Evolutionary conservation across 2,797 vertebrate species (phyloP), one percentile per base, ranked within the genome.

Genomic region (Clarias pachynema): DNA sequence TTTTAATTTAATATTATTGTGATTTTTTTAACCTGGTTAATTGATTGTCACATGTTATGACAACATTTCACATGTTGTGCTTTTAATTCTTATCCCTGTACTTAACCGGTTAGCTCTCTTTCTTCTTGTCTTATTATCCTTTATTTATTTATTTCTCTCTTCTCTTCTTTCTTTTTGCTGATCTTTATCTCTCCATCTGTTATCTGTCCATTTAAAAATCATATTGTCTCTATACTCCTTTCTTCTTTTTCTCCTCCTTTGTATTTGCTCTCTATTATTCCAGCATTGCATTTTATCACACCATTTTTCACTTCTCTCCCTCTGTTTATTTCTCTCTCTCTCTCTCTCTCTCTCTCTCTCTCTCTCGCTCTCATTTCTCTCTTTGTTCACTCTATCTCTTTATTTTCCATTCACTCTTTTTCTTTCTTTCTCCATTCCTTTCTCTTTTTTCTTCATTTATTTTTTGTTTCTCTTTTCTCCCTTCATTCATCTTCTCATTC

Each of bases 391-490:
- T 24, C 20, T 60, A 40, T 86, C 40, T 86, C 59, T 84, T 86
- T 85, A 85, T 79, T 83, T 83, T 24, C 79, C 84, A 72, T 60
- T 86, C 63, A 62, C 44, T 87, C 79, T 56, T 56, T 31, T n/a
- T 84, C 85, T 81, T 20, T 56, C 75, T 49, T 26, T 59, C 59
- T 49, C 56, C 31, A 26, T 53, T 59, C 9, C 12, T 68, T 14
- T 16, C 5, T 44, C 24, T 79, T 37, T 89, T 89, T 89, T 89
- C 88, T 87, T 44, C 82, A 88, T 85, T 86, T 87, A 86, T 91
- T 87, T 89, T 88, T 49, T 44, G 44, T 86, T 86, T 86, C 88
- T 74, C 86, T 34, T 59, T 14, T 59, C 75, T 60, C n/a, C 1
- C n/a, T 29, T 8, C 31, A 29, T 65, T 29, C 34, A 24, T 2